Base-by-base conservation (phyloP, 2,888 invertebrate genomes). In the Selenia dentaria region DNA sequence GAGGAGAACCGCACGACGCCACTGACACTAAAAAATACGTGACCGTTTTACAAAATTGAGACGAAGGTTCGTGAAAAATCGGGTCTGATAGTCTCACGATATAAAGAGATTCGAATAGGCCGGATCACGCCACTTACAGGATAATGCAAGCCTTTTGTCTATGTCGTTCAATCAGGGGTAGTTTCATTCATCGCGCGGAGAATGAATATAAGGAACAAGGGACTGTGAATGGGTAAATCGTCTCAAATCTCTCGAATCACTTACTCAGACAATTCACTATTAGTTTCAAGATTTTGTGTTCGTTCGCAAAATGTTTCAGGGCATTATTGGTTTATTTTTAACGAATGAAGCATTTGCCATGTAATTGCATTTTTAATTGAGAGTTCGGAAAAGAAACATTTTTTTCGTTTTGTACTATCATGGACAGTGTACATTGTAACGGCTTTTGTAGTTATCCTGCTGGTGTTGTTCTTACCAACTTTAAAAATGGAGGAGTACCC, bases 1-100 rank as follows among this genome's bases (percentile, higher is more conserved):
- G 63, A 68, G 59, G 64, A 52, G 51, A 62, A 62, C 68, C 70
- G 63, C 59, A 57, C 62, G 57, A 68, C 70, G 69, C 72, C 74
- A 77, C 76, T 62, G 75, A 72, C 74, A 77, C 76, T 79, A 76
- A 78, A 47, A 74, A 69, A 68, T 74, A 82, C 81, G 82, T 82
- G 82, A 81, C 82, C 72, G 73, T 73, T 78, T 79, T 82, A 69
- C 73, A 64, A 64, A 70, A 79, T 73, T 56, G 62, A 60, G 62
- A 54, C 57, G 55, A 54, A 61, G 58, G 59, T 55, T 66, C 61
- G 59, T 72, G 71, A 79, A 71, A 79, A 76, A 79, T 77, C 63
- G 74, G 44, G 62, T 60, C 62, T 59, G 72, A 77, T 74, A 71
- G 73, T 69, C 58, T 63, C 65, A 61, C 67, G 68, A 75, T 73